Conservation (phyloP, 2,888 invertebrate species). For the Lochmaea capreae region DNA sequence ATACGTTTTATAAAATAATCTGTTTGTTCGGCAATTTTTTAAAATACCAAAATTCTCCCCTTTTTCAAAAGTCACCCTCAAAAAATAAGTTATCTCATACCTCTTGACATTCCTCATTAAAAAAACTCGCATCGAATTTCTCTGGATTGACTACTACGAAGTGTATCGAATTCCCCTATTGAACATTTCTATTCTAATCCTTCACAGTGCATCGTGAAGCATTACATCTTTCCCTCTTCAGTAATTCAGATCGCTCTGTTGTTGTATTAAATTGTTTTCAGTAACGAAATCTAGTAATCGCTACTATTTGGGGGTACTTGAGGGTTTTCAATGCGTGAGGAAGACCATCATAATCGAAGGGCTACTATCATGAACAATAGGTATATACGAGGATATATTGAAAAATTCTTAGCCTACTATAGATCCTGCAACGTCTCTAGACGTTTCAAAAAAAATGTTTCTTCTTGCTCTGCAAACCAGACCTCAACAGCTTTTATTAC, state of each 20-base stretch:
- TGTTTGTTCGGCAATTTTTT: background rate
- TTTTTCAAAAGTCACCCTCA: constrained; percentile 1
- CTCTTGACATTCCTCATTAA: constrained; percentile 23
- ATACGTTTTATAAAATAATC: background rate
- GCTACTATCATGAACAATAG: constrained; percentile 57
- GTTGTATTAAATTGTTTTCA: constrained; percentile 52
- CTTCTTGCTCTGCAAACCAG: no score
- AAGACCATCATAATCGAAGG: constrained; percentile 50
- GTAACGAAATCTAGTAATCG: constrained; percentile 58
- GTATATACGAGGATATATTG: no score
- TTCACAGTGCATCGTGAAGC: constrained; percentile 41
- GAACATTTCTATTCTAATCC: constrained; percentile 46
- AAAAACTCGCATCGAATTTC: constrained; percentile 31
- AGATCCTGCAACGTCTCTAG: no score
- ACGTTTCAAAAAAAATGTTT: no score
- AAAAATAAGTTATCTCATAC: constrained; percentile 12
- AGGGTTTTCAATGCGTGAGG: constrained; percentile 57
- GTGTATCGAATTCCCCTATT: constrained; percentile 42
- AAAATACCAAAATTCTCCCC: no score
- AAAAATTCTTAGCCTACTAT: no score
- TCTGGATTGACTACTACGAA: constrained; percentile 24
- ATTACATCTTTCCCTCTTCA: constrained; percentile 42
- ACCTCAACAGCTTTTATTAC: no score
- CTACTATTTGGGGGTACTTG: constrained; percentile 56
- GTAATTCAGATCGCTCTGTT: constrained; percentile 42